phyloP scores from a whole-genome alignment of 2,113 vertebrate species.

The Takifugu bimaculatus region DNA sequence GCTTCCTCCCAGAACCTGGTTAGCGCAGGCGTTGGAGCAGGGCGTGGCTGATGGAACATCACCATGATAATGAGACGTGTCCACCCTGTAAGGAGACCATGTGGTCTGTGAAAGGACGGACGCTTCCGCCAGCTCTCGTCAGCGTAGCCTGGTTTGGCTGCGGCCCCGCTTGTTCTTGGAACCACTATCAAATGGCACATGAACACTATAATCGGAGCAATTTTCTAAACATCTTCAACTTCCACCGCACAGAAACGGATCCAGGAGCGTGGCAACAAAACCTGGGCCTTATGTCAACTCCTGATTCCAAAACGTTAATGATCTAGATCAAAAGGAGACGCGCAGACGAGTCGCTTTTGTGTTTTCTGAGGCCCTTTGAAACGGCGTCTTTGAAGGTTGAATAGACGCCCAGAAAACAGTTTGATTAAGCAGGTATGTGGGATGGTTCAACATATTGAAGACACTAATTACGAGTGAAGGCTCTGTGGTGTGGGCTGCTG shows the following conservation, averaged over 20 bases:
- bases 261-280: slow-evolving; percentile 75
- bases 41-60: slow-evolving; percentile 73
- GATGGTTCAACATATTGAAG: slow-evolving; percentile 63
- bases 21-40: slow-evolving; percentile 1
- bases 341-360: slow-evolving; percentile 62
- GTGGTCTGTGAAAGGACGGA: slow-evolving; percentile 85
- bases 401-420: slow-evolving; percentile 53
- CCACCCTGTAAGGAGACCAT: slow-evolving; percentile 82
- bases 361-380: slow-evolving; percentile 52
- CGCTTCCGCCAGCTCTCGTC: slow-evolving; percentile 85
- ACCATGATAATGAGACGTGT: slow-evolving; percentile 86
- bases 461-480: slow-evolving; percentile 64
- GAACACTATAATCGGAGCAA: slow-evolving; percentile 81
- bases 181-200: slow-evolving; percentile 80
- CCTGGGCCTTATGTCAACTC: slow-evolving; percentile 69
- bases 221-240: slow-evolving; percentile 79
- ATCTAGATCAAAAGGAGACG: slow-evolving; percentile 73
- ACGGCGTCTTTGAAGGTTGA: slow-evolving; percentile 58
- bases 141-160: slow-evolving; percentile 84
- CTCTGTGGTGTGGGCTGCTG: slow-evolving; percentile 51
- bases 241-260: slow-evolving; percentile 74
- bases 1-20: too few species aligned
- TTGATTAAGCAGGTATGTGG: slow-evolving; percentile 70
- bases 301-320: slow-evolving; percentile 76
- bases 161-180: slow-evolving; percentile 84